phyloP scores from a whole-genome alignment of 2,797 vertebrate species.

The Centropyge bicolor region DNA sequence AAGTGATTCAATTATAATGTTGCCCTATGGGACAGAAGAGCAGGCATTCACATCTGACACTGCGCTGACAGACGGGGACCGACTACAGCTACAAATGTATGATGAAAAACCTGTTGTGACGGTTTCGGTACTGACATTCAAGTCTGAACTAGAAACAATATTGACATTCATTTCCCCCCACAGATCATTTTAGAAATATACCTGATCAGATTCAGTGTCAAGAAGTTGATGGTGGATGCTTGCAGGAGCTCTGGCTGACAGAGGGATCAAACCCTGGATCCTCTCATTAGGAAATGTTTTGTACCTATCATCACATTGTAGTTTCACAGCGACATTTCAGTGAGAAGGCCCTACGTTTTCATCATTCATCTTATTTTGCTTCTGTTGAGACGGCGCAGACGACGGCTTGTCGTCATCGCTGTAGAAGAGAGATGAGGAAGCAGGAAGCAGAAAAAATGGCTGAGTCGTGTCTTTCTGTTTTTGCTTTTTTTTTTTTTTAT shows the following conservation, averaged over 20 bases:
- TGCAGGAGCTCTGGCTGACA: constrained; percentile 1
- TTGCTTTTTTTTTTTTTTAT: background rate
- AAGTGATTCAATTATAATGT: background rate
- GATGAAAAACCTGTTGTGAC: background rate
- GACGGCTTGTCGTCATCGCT: constrained; percentile 10
- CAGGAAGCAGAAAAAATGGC: constrained; percentile 65
- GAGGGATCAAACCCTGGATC: background rate
- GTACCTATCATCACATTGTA: background rate
- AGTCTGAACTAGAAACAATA: too few relatives aligned
- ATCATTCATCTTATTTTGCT: constrained; percentile 8
- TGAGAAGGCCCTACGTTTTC: constrained; percentile 40
- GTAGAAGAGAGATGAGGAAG: constrained; percentile 40
- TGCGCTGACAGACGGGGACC: background rate
- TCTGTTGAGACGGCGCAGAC: constrained; percentile 2
- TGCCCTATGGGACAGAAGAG: background rate
- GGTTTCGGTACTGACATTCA: background rate
- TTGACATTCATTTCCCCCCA: too few relatives aligned
- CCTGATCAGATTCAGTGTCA: background rate
- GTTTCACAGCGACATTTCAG: constrained; percentile 35
- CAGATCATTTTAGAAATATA: background rate
- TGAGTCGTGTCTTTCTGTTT: constrained; percentile 20
- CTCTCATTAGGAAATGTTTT: background rate
- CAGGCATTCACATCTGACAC: background rate
- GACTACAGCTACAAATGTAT: background rate
- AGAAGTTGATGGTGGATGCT: background rate